Evolutionary conservation across 2,113 vertebrate genomes (phyloP).

Genomic region (Brachyistius frenatus): DNA sequence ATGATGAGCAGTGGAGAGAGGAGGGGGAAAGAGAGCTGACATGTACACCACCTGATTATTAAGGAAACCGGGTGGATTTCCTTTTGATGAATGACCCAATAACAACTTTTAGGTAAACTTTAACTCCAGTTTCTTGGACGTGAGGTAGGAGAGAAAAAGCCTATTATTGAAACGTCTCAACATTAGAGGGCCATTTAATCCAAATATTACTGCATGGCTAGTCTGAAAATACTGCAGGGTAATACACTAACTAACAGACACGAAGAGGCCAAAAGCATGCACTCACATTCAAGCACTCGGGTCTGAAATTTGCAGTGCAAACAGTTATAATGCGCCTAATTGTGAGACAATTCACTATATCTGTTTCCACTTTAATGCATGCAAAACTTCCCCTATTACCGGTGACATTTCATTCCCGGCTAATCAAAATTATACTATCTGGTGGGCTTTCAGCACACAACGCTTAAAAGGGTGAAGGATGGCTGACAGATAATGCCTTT

Average conservation of each 20-base stretch:
- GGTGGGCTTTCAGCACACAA: slow-evolving; percentile 6
- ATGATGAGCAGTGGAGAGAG: slow-evolving; percentile 51
- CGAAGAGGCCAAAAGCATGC: slow-evolving; percentile 25
- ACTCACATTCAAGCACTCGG: slow-evolving; percentile 36
- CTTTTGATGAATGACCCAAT: slow-evolving; percentile 27
- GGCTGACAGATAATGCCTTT: slow-evolving; percentile 34
- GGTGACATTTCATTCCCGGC: slow-evolving; percentile 13
- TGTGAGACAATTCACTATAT: slow-evolving; percentile 4
- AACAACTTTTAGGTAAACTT: slow-evolving; percentile 20
- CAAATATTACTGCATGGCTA: slow-evolving; percentile 51
- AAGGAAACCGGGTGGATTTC: slow-evolving; percentile 19
- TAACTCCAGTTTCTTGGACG: slow-evolving; percentile 36
- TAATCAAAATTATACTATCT: slow-evolving; percentile 34
- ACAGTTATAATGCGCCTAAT: slow-evolving; percentile 6
- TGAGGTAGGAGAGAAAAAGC: slow-evolving; percentile 45
- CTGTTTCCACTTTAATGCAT: slow-evolving; percentile 14
- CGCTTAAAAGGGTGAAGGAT: slow-evolving; percentile 26
- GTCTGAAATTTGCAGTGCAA: slow-evolving; percentile 27
- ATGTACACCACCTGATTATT: slow-evolving; percentile 39
- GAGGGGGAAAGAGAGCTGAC: slow-evolving; percentile 12
- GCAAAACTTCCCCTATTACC: slow-evolving; percentile 24
- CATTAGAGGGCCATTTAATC: neutral
- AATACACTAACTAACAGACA: slow-evolving; percentile 20
- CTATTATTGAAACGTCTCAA: slow-evolving; percentile 1
- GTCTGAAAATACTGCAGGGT: slow-evolving; percentile 51